A percentile compares a stretch with the other conserved stretches of the same genome.
These are phyloP conservation scores for Daboia siamensis DNA, from an alignment of 2,113 vertebrate genomes.

Conservation along the genomic window DNA sequence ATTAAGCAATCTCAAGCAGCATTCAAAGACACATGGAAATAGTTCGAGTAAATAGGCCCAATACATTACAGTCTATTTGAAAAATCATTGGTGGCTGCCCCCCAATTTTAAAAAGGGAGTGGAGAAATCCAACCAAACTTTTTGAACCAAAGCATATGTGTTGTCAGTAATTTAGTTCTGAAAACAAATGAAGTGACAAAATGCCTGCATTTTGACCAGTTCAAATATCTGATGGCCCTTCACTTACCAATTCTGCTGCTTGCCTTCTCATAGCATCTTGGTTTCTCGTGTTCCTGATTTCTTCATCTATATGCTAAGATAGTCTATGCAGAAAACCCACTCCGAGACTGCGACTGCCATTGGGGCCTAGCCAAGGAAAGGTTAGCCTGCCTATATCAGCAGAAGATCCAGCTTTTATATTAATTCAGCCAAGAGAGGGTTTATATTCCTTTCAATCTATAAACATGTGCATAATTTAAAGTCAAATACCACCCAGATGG, in stretches of 20 bases:
- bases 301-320: neutral
- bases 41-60: too few species aligned
- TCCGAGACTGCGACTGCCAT: neutral
- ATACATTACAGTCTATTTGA: too few species aligned
- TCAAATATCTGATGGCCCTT: neutral
- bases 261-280: neutral
- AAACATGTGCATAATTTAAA: conserved; percentile 37
- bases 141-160: neutral
- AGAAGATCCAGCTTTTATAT: neutral
- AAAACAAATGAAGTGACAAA: neutral
- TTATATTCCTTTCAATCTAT: conserved; percentile 20
- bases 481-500: conserved; percentile 24
- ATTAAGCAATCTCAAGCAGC: too few species aligned
- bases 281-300: neutral
- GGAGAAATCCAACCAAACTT: neutral
- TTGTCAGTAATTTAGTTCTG: neutral
- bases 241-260: neutral
- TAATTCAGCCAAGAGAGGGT: conserved; percentile 21
- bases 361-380: conserved; percentile 20
- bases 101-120: neutral
- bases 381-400: conserved; percentile 3
- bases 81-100: neutral
- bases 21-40: too few species aligned
- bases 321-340: neutral
- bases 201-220: neutral